Base-by-base conservation (phyloP, 2,888 invertebrate species). In the Sympetrum striolatum region DNA sequence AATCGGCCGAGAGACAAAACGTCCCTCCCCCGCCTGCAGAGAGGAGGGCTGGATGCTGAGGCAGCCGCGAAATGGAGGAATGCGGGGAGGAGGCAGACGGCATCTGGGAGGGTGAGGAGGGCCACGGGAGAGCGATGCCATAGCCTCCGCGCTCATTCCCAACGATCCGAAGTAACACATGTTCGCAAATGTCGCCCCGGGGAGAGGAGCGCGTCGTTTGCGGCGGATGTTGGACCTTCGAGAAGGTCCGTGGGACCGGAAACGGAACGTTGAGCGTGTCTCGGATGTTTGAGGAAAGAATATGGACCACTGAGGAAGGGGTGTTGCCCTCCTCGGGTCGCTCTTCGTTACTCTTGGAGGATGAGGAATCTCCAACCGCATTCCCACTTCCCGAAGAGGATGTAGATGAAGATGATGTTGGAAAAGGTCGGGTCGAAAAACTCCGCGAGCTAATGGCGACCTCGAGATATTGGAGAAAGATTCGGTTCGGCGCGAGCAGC, bases 111-210 rank as follows among this genome's bases (percentile, higher is more conserved):
- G 58, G 39, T 2, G 86, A 60, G 58, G 48, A 22, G 37, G 60
- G 35, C 37, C 15, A 14, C 37, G 81, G 39, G 81, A 81, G 81
- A 81, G 53, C 48, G 82, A n/a, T 31, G 31, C 60, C 60, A 35
- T 81, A 39, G 58, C 58, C 37, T 18, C 22, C 64, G 86, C 37
- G 86, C 64, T 64, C 86, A 39, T 86, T 86, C 86, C 86, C 86
- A 86, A 37, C 86, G 86, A 35, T 60, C 60, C 37, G 31, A 12
- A 25, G 73, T 12, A 86, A 86, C 86, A 86, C 86, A 86, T 86
- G 86, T 86, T 86, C 53, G 86, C 86, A 86, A 86, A 86, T 86
- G 86, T 86, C 86, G 60, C 86, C 64, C 60, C 18, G n/a, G 73
- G 86, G 86, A 60, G 86, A 58, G 25, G 86, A 86, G 60, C 58